phyloP scores from a whole-genome alignment of 30 jellyfish, hydroid and myxozoan genomes.

The Aurelia coerulea region DNA sequence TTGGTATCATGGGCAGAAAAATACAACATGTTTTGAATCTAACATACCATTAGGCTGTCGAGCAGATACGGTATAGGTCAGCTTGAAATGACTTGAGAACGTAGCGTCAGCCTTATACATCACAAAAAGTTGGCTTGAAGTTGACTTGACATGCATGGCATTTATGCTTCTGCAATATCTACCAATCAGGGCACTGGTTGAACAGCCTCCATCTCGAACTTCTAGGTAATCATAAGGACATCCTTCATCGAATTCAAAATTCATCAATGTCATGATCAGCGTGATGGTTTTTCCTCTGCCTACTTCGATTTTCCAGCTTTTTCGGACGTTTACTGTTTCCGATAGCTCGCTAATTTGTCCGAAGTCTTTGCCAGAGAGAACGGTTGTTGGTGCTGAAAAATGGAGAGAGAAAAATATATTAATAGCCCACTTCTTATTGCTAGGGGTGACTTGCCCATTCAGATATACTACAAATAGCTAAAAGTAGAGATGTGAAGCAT shows the following conservation, averaged over 20 bases:
- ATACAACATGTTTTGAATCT: background rate
- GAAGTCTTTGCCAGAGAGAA: constrained; percentile 11
- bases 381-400: background rate
- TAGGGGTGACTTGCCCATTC: background rate
- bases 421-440: background rate
- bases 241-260: constrained; percentile 70
- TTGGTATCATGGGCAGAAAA: background rate
- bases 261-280: constrained; percentile 16
- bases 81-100: constrained; percentile 48
- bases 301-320: constrained; percentile 36
- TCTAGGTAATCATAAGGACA: constrained; percentile 72
- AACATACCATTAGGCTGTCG: constrained; percentile 22
- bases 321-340: constrained; percentile 19
- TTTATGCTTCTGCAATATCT: constrained; percentile 61
- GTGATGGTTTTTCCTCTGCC: constrained; percentile 36
- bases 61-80: constrained; percentile 30
- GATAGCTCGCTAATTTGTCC: constrained; percentile 20
- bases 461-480: too few relatives aligned
- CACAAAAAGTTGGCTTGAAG: constrained; percentile 24
- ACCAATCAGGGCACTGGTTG: constrained; percentile 44
- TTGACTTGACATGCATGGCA: constrained; percentile 35
- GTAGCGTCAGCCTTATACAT: constrained; percentile 46
- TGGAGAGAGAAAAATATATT: background rate
- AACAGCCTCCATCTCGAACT: constrained; percentile 63
- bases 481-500: too few relatives aligned